Evolutionary conservation across 1,140 invertebrate species (phyloP).

Genomic region (Atopsyche davidsoni): DNA sequence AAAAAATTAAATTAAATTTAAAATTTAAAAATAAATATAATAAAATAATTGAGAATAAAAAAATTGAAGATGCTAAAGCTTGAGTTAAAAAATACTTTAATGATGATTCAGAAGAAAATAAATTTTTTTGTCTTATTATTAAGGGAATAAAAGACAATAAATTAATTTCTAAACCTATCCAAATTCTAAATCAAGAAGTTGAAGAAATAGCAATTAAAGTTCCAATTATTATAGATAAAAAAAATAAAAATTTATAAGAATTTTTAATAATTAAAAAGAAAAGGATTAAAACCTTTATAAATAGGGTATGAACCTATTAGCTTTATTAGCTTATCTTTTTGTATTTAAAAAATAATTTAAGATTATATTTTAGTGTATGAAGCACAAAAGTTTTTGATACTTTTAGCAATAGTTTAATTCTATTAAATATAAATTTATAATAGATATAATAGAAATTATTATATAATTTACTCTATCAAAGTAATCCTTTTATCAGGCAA

Average conservation of each 20-base stretch:
- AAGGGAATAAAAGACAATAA: constrained; percentile 47
- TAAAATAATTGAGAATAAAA: too few species aligned
- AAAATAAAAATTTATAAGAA: constrained; percentile 32
- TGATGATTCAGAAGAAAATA: constrained; percentile 39
- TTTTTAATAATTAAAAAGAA: constrained; percentile 44
- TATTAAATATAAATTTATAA: constrained; percentile 38
- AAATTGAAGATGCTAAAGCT: too few species aligned
- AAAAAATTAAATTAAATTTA: too few species aligned
- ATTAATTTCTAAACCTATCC: constrained; percentile 54
- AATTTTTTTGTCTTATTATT: constrained; percentile 41
- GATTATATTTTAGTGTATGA: constrained; percentile 47
- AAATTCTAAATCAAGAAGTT: constrained; percentile 46
- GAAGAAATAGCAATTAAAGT: constrained; percentile 45
- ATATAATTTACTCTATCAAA: constrained; percentile 50
- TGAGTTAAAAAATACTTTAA: constrained; percentile 49
- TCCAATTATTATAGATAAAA: constrained; percentile 35
- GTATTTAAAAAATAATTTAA: constrained; percentile 10
- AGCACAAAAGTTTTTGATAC: constrained; percentile 51
- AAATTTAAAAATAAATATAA: too few species aligned
- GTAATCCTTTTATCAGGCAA: constrained; percentile 51
- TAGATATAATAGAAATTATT: too few species aligned
- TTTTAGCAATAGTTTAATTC: constrained; percentile 49
- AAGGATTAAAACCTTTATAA: constrained; percentile 43
- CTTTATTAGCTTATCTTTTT: constrained; percentile 47
- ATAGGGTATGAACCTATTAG: constrained; percentile 46